A percentile compares a stretch with the other conserved stretches of the same genome.
Evolutionary conservation across 2,113 vertebrate species (phyloP).

Genomic region (Hemiprocne comata): DNA sequence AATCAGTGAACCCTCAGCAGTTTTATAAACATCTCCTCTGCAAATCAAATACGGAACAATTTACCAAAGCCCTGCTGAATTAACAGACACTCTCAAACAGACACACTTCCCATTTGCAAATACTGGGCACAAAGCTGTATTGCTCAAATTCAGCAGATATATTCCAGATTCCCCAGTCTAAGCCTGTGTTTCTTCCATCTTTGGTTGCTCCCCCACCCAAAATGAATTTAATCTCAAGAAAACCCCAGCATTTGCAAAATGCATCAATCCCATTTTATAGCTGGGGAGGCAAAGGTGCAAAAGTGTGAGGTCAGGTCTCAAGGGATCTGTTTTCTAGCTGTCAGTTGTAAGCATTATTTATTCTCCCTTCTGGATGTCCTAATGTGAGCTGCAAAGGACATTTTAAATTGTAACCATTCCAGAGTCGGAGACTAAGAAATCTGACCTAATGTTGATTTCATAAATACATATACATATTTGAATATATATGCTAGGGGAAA

Average conservation of each 20-base stretch:
- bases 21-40: neutral
- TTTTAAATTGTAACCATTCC: conserved; percentile 7
- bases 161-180: neutral
- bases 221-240: neutral
- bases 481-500: neutral
- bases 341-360: neutral
- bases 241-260: neutral
- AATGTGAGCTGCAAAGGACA: neutral
- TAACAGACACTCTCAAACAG: neutral
- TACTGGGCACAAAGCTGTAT: neutral
- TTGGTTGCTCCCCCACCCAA: neutral
- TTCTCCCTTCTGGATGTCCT: neutral
- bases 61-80: conserved; percentile 6
- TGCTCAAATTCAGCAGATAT: neutral
- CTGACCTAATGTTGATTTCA: conserved; percentile 11
- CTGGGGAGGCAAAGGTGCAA: neutral
- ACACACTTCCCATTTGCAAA: neutral
- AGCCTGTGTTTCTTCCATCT: neutral
- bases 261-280: neutral
- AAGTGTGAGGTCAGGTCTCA: neutral
- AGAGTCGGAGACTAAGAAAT: conserved; percentile 25
- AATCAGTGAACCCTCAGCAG: neutral
- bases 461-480: conserved; percentile 10
- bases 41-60: neutral
- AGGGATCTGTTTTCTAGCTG: neutral